phyloP scores from a whole-genome alignment of 1,140 invertebrate genomes.

The Olivierus martensii region DNA sequence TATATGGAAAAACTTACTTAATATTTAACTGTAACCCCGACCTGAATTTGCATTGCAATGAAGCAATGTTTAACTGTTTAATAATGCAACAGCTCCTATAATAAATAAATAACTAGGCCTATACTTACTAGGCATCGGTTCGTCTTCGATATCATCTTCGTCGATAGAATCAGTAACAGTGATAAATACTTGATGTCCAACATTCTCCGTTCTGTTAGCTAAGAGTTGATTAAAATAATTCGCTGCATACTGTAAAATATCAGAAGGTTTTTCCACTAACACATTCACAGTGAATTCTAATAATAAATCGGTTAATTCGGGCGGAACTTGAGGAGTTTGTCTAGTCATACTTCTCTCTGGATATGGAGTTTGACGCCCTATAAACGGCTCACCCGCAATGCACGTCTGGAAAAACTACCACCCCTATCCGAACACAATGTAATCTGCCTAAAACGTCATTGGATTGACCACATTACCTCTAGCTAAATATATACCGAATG shows the following conservation, averaged over 20 bases:
- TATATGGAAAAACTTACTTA: too few species aligned
- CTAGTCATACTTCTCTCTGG: slow-evolving; percentile 9
- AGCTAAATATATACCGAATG: too few species aligned
- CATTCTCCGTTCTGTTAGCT: slow-evolving; percentile 15
- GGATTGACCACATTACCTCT: too few species aligned
- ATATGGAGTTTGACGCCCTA: too few species aligned
- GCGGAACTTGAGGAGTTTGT: slow-evolving; percentile 45
- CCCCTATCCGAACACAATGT: too few species aligned
- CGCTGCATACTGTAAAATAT: slow-evolving; percentile 81
- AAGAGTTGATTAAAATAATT: slow-evolving; percentile 68
- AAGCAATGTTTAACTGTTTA: too few species aligned
- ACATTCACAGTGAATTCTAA: slow-evolving; percentile 94
- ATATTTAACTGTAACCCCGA: too few species aligned
- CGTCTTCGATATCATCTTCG: not conserved
- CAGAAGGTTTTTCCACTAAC: slow-evolving; percentile 75
- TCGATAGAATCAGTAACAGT: not conserved
- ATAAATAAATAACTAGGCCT: not conserved
- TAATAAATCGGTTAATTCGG: slow-evolving; percentile 80
- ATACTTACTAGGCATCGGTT: not conserved
- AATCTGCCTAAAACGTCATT: too few species aligned
- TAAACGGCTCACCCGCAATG: too few species aligned
- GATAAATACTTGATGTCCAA: not conserved
- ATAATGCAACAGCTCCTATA: too few species aligned
- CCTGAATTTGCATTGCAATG: too few species aligned
- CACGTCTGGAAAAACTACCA: too few species aligned